These are phyloP conservation scores for Polypedilum vanderplanki DNA, from an alignment of 1,140 invertebrate genomes.

Conservation along the genomic window DNA sequence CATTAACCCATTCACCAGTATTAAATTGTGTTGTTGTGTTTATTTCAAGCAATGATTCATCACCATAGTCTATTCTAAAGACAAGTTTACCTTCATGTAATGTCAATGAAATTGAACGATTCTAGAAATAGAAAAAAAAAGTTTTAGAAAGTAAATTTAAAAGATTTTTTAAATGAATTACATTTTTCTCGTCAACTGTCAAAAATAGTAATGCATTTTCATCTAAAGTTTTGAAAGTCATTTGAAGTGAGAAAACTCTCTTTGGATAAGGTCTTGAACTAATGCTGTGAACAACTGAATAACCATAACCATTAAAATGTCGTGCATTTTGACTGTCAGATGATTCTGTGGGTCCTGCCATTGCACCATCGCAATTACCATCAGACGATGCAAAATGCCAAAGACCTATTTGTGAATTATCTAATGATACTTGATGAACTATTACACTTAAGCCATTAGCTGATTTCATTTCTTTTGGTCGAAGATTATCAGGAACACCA, in stretches of 20 bases:
- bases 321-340: slow-evolving; percentile 37
- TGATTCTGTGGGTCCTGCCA: slow-evolving; percentile 40
- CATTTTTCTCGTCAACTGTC: slow-evolving; percentile 62
- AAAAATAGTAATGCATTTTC: slow-evolving; percentile 82
- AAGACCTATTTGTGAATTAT: slow-evolving; percentile 71
- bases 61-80: slow-evolving; percentile 64
- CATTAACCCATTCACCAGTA: slow-evolving; percentile 68
- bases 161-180: slow-evolving; percentile 40
- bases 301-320: slow-evolving; percentile 71
- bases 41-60: slow-evolving; percentile 56
- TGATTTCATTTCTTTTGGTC: slow-evolving; percentile 40
- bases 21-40: slow-evolving; percentile 68
- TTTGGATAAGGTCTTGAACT: slow-evolving; percentile 58
- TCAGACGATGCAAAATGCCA: slow-evolving; percentile 73
- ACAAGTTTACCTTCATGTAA: slow-evolving; percentile 68
- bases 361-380: slow-evolving; percentile 53
- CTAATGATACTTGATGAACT: slow-evolving; percentile 66
- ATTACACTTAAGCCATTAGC: slow-evolving; percentile 61
- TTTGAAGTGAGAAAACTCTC: slow-evolving; percentile 65
- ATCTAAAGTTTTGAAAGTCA: slow-evolving; percentile 80
- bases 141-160: slow-evolving; percentile 32
- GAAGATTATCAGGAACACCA: slow-evolving; percentile 48
- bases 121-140: slow-evolving; percentile 46
- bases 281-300: slow-evolving; percentile 58
- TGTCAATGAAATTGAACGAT: slow-evolving; percentile 69